Conservation (phyloP, 2,113 vertebrate species). For the Calidris pugnax region DNA sequence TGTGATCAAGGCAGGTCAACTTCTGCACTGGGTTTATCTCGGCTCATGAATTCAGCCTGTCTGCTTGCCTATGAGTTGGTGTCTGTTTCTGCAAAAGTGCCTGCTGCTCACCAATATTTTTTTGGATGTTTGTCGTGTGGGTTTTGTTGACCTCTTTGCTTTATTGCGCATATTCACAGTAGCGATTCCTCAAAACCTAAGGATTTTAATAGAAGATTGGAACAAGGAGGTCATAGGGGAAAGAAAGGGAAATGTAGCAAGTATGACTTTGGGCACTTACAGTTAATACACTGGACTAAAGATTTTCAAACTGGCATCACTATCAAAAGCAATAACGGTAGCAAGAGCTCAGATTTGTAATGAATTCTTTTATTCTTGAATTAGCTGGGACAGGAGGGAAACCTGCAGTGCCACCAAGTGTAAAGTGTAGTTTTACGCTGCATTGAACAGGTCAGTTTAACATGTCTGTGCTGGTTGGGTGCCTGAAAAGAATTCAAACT, state of each 20-base stretch:
- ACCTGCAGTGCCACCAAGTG: not conserved
- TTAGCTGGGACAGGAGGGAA: not conserved
- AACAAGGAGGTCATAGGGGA: not conserved
- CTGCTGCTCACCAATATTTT: not conserved
- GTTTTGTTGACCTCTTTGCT: not conserved
- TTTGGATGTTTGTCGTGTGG: not conserved
- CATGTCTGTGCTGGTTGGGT: not conserved
- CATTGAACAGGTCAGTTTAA: not conserved
- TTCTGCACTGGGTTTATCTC: not conserved
- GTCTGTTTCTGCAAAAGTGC: not conserved
- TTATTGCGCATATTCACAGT: not conserved
- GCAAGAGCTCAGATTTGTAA: not conserved
- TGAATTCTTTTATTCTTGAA: not conserved
- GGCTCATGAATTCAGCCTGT: not conserved
- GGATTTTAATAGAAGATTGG: not conserved
- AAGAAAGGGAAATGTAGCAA: not conserved
- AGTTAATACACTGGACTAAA: not conserved
- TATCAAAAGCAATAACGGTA: not conserved
- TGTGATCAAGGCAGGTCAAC: not conserved
- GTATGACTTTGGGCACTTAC: not conserved
- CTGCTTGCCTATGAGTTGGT: not conserved
- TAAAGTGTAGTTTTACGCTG: not conserved
- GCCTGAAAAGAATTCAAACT: not conserved
- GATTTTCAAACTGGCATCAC: constrained; percentile 6
- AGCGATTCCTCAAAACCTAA: not conserved